Base-by-base conservation (phyloP, 2,888 invertebrate genomes). In the Sesamia inferens region DNA sequence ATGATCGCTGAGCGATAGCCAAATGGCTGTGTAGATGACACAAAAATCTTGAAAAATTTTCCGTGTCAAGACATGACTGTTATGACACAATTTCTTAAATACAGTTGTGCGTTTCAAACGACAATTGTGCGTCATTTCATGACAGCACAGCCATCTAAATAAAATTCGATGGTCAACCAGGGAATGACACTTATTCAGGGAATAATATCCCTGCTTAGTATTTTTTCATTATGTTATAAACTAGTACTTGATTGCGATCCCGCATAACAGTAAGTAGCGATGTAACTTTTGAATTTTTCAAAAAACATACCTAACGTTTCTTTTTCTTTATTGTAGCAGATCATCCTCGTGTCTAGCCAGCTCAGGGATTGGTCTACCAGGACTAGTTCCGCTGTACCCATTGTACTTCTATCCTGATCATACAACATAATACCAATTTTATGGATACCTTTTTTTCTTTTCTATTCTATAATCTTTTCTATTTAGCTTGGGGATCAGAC, bases 1-100 rank as follows among this genome's bases (percentile, higher is more conserved):
- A 51, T 61, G 74, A 77, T 73, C 58, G 64, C 42, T 11, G 42
- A 65, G 65, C 47, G 78, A 78, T 80, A 76, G 68, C 81, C 78
- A 22, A 63, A 75, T 62, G 54, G 47, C 62, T 42, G 44, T 66
- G 63, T 61, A 58, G 65, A 79, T 71, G 68, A 19, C 67, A 70
- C 22, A 68, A 70, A 61, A 82, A 65, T 68, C 22, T 78, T 51
- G 57, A 68, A 44, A 22, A 16, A 51, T 63, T 74, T 62, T 16
- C 10, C 3, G 67, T 47, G 24, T 42, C 48, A 67, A 54, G n/a
- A 63, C 54, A 57, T 13, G 39, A 0, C 14, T 5, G 13, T 24
- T 47, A 14, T 51, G 55, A 80, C 39, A 63, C 47, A 66, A 7
- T 57, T 57, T 22, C 14, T 67, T n/a, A 51, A 58, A 55, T 11